Evolutionary conservation across 30 jellyfish, hydroid and myxozoan species (phyloP), one percentile per base, ranked within the genome.

Genomic region (Calvadosia cruxmelitensis): DNA sequence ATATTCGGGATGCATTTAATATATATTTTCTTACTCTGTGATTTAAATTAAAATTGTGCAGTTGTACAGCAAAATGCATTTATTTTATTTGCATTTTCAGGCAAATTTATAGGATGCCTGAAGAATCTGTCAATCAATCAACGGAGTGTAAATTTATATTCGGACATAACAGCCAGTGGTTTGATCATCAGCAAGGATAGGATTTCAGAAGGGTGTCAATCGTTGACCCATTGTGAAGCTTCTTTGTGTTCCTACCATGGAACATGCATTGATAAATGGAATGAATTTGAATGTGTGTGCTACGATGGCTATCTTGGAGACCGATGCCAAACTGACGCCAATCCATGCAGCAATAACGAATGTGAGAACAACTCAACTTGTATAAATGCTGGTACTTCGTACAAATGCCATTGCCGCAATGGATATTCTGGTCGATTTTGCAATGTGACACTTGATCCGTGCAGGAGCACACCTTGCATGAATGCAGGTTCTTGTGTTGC

Each of bases 201-300:
- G 15, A 42, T 20, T 42, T 5, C 57, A 42, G 10, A 10, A 5
- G 57, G 57, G 20, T 42, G 57, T 42, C n/a, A n/a, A n/a, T n/a
- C n/a, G n/a, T n/a, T n/a, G n/a, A n/a, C n/a, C n/a, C n/a, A n/a
- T n/a, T n/a, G n/a, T n/a, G n/a, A n/a, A n/a, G n/a, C n/a, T n/a
- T n/a, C n/a, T n/a, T n/a, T n/a, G n/a, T 78, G 92, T 32, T 66
- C 30, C 13, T 68, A 78, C 70, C 73, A 70, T 57, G 92, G 82
- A 20, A 29, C 82, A 27, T 78, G 92, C 67, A 32, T 69, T 49
- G 92, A 78, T 35, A 36, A 48, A 3, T 78, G 92, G 92, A 63
- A 42, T 42, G 20, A 42, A 20, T 42, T 42, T 42, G 10, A 10
- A 42, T 42, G 57, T 20, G 20, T 5, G 10, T 42, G 57, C 57